These are phyloP conservation scores for Hipparchia sbordonii DNA, from an alignment of 2,888 invertebrate genomes.

Conservation along the genomic window DNA sequence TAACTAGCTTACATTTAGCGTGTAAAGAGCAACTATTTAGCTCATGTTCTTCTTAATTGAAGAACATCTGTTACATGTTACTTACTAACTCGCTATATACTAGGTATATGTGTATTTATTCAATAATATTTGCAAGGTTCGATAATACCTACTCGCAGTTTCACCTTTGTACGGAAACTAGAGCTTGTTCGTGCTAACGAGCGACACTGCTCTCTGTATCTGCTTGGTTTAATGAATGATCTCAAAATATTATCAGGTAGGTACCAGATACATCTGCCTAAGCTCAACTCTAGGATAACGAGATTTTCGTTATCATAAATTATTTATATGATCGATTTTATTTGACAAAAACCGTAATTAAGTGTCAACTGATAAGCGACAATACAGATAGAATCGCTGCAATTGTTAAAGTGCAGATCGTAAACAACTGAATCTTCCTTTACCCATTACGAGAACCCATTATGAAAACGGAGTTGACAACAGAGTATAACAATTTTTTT, in stretches of 20 bases:
- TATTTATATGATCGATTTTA: constrained; percentile 2
- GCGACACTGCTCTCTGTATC: no score
- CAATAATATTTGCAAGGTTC: no score
- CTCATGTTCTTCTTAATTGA: constrained; percentile 32
- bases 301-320: constrained; percentile 10
- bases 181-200: no score
- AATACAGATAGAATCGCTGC: not conserved
- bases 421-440: not conserved
- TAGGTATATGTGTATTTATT: no score
- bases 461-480: no score
- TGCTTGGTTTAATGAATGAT: no score
- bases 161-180: no score
- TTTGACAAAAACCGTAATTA: constrained; percentile 6
- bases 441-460: not conserved
- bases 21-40: constrained; percentile 50
- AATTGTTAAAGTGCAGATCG: not conserved
- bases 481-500: no score
- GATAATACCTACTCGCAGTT: no score
- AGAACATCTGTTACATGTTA: not conserved
- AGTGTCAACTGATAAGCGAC: constrained; percentile 13
- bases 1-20: constrained; percentile 46
- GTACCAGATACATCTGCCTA: not conserved
- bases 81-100: not conserved
- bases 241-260: no score
- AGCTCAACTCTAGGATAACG: not conserved